Evolutionary conservation across 2,888 invertebrate genomes (phyloP).

Genomic region (Clistopyga incitator): DNA sequence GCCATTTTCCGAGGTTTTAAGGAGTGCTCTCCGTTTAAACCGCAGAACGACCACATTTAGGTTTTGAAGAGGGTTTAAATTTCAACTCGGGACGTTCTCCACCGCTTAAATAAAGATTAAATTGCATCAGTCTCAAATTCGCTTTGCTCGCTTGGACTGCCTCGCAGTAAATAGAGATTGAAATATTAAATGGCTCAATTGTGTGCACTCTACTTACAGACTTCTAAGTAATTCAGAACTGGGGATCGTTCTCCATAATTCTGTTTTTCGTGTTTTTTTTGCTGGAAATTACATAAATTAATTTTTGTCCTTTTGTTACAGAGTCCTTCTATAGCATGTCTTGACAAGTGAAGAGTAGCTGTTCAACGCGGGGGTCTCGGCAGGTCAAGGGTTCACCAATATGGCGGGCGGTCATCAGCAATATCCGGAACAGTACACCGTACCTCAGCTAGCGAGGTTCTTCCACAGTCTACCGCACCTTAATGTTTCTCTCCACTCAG

Average conservation of each 20-base stretch:
- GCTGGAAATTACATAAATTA: constrained; percentile 8
- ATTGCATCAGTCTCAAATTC: constrained; percentile 62
- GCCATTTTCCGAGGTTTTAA: too few species aligned
- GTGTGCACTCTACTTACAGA: too few species aligned
- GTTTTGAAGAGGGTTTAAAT: too few species aligned
- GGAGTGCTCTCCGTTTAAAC: too few species aligned
- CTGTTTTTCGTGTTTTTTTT: constrained; percentile 6
- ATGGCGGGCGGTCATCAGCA: constrained; percentile 83
- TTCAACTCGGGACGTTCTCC: background rate
- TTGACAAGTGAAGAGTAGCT: constrained; percentile 81
- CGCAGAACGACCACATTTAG: too few species aligned
- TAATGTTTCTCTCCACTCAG: constrained; percentile 95
- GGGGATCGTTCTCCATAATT: background rate
- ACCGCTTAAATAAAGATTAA: constrained; percentile 73
- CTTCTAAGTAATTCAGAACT: background rate
- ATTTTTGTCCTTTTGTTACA: constrained; percentile 72
- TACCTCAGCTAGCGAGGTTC: constrained; percentile 93
- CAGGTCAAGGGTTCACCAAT: constrained; percentile 80
- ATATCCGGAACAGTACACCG: constrained; percentile 90
- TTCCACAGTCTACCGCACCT: constrained; percentile 96
- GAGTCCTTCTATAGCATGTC: constrained; percentile 81
- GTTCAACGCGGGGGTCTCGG: constrained; percentile 79
- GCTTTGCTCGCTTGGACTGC: constrained; percentile 32
- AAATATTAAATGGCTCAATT: background rate
- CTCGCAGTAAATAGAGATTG: constrained; percentile 8